Base-by-base conservation (phyloP, 2,797 vertebrate species). In the Diceros bicornis region DNA sequence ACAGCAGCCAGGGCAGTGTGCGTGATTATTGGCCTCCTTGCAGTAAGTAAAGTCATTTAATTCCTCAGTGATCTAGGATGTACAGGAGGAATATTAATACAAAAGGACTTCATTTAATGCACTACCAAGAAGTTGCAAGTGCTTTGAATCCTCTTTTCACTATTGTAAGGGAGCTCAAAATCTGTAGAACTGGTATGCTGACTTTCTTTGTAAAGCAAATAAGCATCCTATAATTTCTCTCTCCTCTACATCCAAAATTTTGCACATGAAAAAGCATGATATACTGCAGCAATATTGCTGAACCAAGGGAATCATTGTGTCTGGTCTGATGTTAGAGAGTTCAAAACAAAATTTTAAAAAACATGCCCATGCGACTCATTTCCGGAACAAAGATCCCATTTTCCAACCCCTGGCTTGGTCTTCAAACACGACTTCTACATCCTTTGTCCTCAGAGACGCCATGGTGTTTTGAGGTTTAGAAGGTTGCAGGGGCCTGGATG, bases 161-260 rank as follows among this genome's bases (percentile, higher is more conserved):
- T 68, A 23, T 29, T 64, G 34, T 5, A 52, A 29, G 52, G 34
- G 21, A 88, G 20, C 37, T 88, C 32, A 79, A 83, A 47, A 71
- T 52, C 32, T 90, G 25, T 3, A 77, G 57, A 77, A 92, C 57
- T 8, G 20, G 23, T n/a, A 47, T 0, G 29, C 44, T 3, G 66
- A 34, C 41, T 47, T 81, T 57, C 68, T 88, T 74, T 69, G 32
- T 93, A 78, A 92, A 64, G 85, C 29, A 72, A 87, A 62, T 9
- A 59, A 81, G 14, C 29, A 57, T 4, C 9, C 20, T 57, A 7
- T 47, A 57, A 47, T 47, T 47, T 47, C 9, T 11, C 10, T 88
- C 34, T 75, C 10, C 18, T 32, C 57, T 2, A 71, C 34, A 84
- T 4, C 41, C 41, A 82, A 85, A 69, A 37, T 37, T 55, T n/a